phyloP scores from a whole-genome alignment of 2,113 vertebrate genomes.

The Microcebus ravelobensis region DNA sequence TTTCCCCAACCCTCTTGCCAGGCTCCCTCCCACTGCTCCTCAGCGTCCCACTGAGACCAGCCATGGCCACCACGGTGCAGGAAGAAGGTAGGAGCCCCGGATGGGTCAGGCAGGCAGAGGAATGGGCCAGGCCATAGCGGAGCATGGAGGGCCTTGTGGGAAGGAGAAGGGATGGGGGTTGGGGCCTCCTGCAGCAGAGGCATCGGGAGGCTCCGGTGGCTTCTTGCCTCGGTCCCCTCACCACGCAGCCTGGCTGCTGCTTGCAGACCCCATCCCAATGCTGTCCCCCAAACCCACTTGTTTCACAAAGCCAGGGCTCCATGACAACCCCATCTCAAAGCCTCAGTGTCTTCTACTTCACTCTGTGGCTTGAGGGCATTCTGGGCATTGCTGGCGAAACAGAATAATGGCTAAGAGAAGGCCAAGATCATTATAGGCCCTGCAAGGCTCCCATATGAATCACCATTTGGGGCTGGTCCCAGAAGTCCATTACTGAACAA shows the following conservation, averaged over 20 bases:
- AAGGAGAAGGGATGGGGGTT: background rate
- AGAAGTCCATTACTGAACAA: background rate
- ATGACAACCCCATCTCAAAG: no score
- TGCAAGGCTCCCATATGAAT: background rate
- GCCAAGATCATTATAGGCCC: background rate
- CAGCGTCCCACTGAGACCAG: background rate
- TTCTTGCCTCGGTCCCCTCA: background rate
- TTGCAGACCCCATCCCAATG: background rate
- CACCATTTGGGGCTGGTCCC: background rate
- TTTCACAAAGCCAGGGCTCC: background rate
- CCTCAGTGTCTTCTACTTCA: background rate
- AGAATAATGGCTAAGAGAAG: background rate
- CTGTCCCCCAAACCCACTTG: background rate
- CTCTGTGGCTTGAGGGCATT: background rate
- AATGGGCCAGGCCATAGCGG: background rate
- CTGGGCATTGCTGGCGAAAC: background rate
- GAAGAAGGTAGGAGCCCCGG: slow-evolving; percentile 59
- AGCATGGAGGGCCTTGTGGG: background rate
- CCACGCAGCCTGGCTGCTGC: background rate
- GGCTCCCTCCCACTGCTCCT: background rate
- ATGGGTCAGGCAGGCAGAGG: background rate
- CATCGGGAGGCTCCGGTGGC: background rate
- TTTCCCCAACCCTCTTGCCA: background rate
- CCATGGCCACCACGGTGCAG: slow-evolving; percentile 68
- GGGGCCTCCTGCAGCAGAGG: background rate